A percentile compares a stretch with the other conserved stretches of the same genome.
Evolutionary conservation across 2,797 vertebrate species (phyloP).

Genomic region (Semaprochilodus insignis): DNA sequence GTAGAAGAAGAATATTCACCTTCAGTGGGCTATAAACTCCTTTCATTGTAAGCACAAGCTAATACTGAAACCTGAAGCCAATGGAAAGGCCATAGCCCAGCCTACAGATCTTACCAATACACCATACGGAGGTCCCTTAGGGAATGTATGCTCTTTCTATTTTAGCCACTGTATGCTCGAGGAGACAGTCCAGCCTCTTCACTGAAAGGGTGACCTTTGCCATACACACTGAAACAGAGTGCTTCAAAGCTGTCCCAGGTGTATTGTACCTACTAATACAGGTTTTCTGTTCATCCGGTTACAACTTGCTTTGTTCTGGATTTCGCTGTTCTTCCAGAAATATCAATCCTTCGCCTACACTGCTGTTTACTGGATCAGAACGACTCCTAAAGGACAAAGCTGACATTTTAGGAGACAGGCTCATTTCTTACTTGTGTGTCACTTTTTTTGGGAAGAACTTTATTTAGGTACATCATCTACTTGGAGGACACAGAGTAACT

Average conservation of each 20-base stretch:
- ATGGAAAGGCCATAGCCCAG: not conserved
- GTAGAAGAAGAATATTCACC: too few species aligned
- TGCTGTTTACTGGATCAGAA: not conserved
- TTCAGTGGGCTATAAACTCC: too few species aligned
- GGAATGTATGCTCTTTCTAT: not conserved
- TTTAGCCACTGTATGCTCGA: not conserved
- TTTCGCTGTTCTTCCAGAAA: not conserved
- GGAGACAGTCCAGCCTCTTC: not conserved
- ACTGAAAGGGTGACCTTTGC: conserved; percentile 9
- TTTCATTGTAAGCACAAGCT: not conserved
- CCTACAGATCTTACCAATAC: not conserved
- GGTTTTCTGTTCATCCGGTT: not conserved
- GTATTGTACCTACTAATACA: not conserved
- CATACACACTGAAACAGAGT: not conserved
- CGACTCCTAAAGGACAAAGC: not conserved
- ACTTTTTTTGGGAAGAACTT: not conserved
- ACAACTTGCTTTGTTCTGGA: not conserved
- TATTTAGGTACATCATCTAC: not conserved
- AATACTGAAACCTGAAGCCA: not conserved
- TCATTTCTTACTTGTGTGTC: not conserved
- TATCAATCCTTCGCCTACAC: not conserved
- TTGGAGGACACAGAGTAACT: not conserved
- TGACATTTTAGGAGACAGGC: conserved; percentile 1
- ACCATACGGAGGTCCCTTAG: not conserved
- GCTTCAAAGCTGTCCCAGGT: not conserved